Percentiles rank a stretch among this genome's conserved stretches.
Conservation (phyloP, 1,140 invertebrate species). For the Sycophaga agraensis region DNA sequence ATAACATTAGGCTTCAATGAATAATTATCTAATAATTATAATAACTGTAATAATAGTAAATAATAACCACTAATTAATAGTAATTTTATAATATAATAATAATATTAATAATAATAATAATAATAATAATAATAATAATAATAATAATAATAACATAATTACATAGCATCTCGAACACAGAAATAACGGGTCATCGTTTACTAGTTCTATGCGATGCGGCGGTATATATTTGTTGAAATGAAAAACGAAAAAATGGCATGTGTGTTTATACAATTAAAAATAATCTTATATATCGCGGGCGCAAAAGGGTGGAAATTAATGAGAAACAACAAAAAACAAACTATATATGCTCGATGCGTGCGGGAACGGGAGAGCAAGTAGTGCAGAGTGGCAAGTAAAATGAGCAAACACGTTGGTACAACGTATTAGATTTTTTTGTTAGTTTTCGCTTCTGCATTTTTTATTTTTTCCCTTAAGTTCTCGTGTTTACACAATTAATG, state of each 20-base stretch:
- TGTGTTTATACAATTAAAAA: too few species aligned
- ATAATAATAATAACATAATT: conserved; percentile 34
- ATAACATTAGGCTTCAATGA: conserved; percentile 25
- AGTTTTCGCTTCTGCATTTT: conserved; percentile 40
- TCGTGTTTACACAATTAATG: conserved; percentile 57
- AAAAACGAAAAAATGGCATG: conserved; percentile 5
- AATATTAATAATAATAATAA: conserved; percentile 5
- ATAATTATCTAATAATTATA: conserved; percentile 21
- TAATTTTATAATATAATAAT: too few species aligned
- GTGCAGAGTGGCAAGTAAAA: neutral
- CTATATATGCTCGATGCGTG: too few species aligned
- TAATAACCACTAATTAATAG: conserved; percentile 2
- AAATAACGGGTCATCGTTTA: conserved; percentile 13
- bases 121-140: conserved; percentile 31
- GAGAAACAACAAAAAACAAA: neutral
- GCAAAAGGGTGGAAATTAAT: too few species aligned
- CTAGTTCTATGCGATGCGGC: neutral
- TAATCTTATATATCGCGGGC: too few species aligned
- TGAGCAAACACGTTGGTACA: conserved; percentile 9
- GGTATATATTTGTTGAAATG: conserved; percentile 6
- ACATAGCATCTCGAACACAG: conserved; percentile 23
- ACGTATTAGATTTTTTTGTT: conserved; percentile 38
- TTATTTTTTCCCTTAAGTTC: conserved; percentile 53
- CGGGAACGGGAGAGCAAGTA: neutral
- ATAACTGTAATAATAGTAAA: conserved; percentile 8